Evolutionary conservation across 2,888 invertebrate species (phyloP).

Genomic region (Leucophenga montana): DNA sequence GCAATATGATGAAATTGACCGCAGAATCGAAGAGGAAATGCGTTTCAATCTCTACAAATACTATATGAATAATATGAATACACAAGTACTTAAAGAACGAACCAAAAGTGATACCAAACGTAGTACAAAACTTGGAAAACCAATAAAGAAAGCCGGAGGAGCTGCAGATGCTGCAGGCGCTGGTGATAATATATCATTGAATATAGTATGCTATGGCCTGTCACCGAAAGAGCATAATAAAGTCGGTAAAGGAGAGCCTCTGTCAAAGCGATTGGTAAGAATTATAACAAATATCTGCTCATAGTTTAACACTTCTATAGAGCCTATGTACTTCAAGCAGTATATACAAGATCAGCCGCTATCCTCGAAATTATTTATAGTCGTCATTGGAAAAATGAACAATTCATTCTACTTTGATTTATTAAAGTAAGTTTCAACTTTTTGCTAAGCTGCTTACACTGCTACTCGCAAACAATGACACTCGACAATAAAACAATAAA

Average conservation of each 20-base stretch:
- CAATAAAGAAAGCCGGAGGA: conserved; percentile 12
- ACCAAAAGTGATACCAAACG: conserved; percentile 28
- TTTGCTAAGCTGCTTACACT: conserved; percentile 33
- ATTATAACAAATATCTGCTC: not conserved
- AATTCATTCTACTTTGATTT: conserved; percentile 50
- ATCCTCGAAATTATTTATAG: conserved; percentile 50
- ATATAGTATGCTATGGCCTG: conserved; percentile 43
- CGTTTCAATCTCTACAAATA: conserved; percentile 49
- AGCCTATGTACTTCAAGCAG: conserved; percentile 34
- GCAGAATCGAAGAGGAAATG: conserved; percentile 41
- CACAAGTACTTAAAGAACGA: conserved; percentile 22
- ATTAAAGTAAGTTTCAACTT: conserved; percentile 47
- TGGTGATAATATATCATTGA: conserved; percentile 14
- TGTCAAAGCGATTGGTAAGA: conserved; percentile 53
- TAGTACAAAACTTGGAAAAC: conserved; percentile 23
- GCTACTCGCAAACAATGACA: conserved; percentile 12
- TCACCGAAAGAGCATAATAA: conserved; percentile 50
- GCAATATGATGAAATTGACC: conserved; percentile 38
- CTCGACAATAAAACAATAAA: conserved; percentile 54
- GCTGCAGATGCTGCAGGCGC: too few relatives aligned
- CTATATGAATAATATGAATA: conserved; percentile 37
- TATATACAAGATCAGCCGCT: conserved; percentile 59
- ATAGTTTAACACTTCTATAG: not conserved
- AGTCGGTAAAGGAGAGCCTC: conserved; percentile 46
- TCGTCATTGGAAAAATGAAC: conserved; percentile 54